Evolutionary conservation across 2,797 vertebrate species (phyloP).

Genomic region (Coilia nasus): DNA sequence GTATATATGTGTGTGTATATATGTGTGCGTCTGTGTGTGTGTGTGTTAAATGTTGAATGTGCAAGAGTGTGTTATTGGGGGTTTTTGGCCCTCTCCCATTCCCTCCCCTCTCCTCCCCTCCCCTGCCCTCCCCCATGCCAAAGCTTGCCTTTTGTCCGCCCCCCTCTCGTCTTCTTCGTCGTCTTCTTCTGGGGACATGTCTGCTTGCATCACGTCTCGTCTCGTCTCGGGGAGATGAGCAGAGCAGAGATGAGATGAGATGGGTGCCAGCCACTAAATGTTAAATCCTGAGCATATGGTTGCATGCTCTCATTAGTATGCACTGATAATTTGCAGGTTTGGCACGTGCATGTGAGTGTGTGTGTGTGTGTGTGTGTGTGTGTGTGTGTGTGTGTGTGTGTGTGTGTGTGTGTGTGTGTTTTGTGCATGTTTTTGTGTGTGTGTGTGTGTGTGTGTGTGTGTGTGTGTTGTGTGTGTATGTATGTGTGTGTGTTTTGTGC

Average conservation of each 20-base stretch:
- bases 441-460: no score
- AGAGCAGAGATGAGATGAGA: background rate
- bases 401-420: no score
- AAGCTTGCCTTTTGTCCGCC: slow-evolving; percentile 6
- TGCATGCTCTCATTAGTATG: slow-evolving; percentile 43
- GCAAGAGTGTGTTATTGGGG: background rate
- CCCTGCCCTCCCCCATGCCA: slow-evolving; percentile 35
- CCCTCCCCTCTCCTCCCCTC: background rate
- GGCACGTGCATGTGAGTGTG: slow-evolving; percentile 35
- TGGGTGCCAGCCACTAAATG: slow-evolving; percentile 12
- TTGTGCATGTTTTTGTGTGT: no score
- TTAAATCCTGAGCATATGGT: slow-evolving; percentile 50
- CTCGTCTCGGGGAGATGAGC: no score
- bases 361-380: background rate
- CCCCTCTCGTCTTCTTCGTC: background rate
- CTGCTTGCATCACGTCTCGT: slow-evolving; percentile 4
- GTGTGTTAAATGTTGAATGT: background rate
- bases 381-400: no score
- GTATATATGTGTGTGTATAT: background rate
- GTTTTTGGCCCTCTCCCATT: no score
- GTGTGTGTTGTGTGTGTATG: slow-evolving; percentile 23
- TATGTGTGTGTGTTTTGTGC: background rate
- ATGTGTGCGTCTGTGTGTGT: background rate
- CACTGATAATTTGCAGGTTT: slow-evolving; percentile 51
- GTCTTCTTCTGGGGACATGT: background rate